phyloP scores from a whole-genome alignment of 2,797 vertebrate genomes.

The Karalla daura region DNA sequence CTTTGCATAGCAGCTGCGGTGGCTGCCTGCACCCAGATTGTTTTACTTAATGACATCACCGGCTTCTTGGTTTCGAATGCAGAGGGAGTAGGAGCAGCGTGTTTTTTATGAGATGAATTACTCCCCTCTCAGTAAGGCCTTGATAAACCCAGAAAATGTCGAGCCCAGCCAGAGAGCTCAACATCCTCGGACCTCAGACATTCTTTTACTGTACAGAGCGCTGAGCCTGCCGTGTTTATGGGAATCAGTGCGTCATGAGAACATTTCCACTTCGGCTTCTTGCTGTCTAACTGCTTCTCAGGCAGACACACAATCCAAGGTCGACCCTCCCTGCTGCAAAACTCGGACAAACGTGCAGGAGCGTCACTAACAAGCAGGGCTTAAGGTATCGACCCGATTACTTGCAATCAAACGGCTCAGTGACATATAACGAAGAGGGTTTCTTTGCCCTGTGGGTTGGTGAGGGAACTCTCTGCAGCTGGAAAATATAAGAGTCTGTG shows the following conservation, averaged over 20 bases:
- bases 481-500: constrained; percentile 51
- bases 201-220: not conserved
- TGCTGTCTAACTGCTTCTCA: constrained; percentile 10
- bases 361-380: constrained; percentile 11
- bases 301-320: not conserved
- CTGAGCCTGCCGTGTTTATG: constrained; percentile 10
- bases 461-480: constrained; percentile 42
- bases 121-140: constrained; percentile 31
- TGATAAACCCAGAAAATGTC: constrained; percentile 41
- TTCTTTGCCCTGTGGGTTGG: constrained; percentile 17
- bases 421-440: constrained; percentile 22
- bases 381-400: not conserved
- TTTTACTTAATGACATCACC: constrained; percentile 72
- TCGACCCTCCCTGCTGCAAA: not conserved
- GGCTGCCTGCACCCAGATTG: constrained; percentile 43
- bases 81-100: not conserved
- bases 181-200: constrained; percentile 36
- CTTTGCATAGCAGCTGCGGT: constrained; percentile 10
- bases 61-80: constrained; percentile 22
- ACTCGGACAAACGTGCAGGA: constrained; percentile 2
- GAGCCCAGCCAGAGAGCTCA: constrained; percentile 35
- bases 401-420: constrained; percentile 10
- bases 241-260: constrained; percentile 46
- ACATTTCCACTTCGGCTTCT: constrained; percentile 29
- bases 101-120: constrained; percentile 48